phyloP scores from a whole-genome alignment of 2,888 invertebrate species.

The Caenorhabditis macrosperma region DNA sequence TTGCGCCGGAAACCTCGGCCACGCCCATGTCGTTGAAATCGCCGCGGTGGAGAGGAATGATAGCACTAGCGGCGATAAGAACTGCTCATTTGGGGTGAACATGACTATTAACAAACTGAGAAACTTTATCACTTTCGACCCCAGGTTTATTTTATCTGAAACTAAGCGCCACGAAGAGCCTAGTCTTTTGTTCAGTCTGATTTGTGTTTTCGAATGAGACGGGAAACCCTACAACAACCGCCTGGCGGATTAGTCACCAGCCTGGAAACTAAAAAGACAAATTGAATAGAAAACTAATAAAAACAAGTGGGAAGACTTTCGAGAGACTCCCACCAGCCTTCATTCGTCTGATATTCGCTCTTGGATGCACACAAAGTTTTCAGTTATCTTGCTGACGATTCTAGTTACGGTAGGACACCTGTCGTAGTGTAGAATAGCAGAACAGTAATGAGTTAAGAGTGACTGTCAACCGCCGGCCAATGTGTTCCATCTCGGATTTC shows the following conservation, averaged over 20 bases:
- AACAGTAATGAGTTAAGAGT: slow-evolving; percentile 12
- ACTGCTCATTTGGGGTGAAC: too few relatives aligned
- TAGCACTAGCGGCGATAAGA: too few relatives aligned
- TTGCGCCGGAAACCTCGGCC: not conserved
- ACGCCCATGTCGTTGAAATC: not conserved
- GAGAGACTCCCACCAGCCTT: not conserved
- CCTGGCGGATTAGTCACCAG: slow-evolving; percentile 19
- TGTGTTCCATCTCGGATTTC: slow-evolving; percentile 49
- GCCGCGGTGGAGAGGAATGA: too few relatives aligned
- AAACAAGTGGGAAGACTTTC: not conserved
- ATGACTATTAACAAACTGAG: too few relatives aligned
- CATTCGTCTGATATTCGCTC: not conserved
- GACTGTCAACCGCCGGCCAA: slow-evolving; percentile 43
- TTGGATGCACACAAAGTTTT: slow-evolving; percentile 5
- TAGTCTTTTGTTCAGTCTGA: not conserved
- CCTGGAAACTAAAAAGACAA: slow-evolving; percentile 5
- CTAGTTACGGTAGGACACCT: not conserved
- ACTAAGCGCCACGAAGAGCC: too few relatives aligned
- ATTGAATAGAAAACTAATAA: slow-evolving; percentile 10
- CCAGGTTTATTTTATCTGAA: not conserved
- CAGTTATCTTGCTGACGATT: not conserved
- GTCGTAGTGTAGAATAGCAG: not conserved
- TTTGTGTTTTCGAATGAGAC: not conserved
- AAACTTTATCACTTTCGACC: too few relatives aligned
- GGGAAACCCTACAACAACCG: slow-evolving; percentile 4